Base-by-base conservation (phyloP, 2,113 vertebrate genomes). In the Crotalus viridis region DNA sequence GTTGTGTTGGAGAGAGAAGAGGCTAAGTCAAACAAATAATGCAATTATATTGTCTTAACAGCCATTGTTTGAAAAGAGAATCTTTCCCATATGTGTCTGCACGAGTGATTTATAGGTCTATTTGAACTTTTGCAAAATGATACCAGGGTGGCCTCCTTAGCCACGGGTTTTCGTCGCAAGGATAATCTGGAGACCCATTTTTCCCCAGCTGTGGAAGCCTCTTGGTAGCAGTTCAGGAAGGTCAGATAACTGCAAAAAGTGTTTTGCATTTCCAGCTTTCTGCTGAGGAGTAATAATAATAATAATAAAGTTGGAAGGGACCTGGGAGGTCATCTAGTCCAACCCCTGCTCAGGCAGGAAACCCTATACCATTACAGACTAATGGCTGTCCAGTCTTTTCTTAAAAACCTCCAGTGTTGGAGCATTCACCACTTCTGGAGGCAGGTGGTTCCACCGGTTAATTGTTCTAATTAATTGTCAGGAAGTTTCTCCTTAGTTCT, bases 191-290 rank as follows among this genome's bases (percentile, higher is more conserved):
- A 93, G 89, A 24, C 54, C 8, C 5, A 69, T 26, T 91, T 85
- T 10, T 89, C 24, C 57, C 56, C 3, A 74, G 92, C 0, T 89
- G 69, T 54, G 64, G 95, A 86, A 95, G 95, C 93, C 86, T 87
- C 48, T 10, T 74, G 21, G 86, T 7, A 87, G 85, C 59, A 13
- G 48, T 24, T 69, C 92, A 93, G 96, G 89, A 7, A 90, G 91
- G 64, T 92, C 92, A 93, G 89, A 94, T 54, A 90, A 94, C 91
- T 93, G 87, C 95, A 94, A 93, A 96, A 92, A 96, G 94, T 93
- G 93, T 92, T 24, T 54, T 0, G 93, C 87, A 2, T 96, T 90
- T 96, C 39, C 90, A 90, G 94, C 95, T 95, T 90, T 39, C 87
- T n/a, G 92, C 96, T 86, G 46, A 86, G 46, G 95, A 4, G 43